A percentile compares a stretch with the other conserved stretches of the same genome.
These are phyloP conservation scores for Euwallacea similis DNA, from an alignment of 1,140 invertebrate genomes.

Conservation along the genomic window DNA sequence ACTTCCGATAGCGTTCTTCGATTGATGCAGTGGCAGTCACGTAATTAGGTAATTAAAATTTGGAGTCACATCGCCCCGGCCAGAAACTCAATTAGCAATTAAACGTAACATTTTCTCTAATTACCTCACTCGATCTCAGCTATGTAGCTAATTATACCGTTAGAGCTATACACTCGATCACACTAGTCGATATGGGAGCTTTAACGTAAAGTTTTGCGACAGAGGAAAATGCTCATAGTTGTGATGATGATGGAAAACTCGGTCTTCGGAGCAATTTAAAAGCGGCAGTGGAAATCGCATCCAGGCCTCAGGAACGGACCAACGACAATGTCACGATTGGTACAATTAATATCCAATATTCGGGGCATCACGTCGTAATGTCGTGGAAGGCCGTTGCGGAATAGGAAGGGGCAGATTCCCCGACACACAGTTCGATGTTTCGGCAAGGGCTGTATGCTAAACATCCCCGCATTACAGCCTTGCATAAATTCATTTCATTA, in stretches of 20 bases:
- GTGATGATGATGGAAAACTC: neutral
- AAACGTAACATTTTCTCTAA: conserved; percentile 67
- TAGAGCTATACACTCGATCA: conserved; percentile 40
- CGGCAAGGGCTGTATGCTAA: conserved; percentile 56
- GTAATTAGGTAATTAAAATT: conserved; percentile 68
- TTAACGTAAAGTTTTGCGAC: conserved; percentile 11
- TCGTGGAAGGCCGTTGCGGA: conserved; percentile 15
- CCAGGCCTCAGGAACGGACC: neutral
- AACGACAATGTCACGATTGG: conserved; percentile 12
- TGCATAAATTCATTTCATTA: conserved; percentile 69
- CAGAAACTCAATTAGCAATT: conserved; percentile 67
- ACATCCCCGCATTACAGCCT: conserved; percentile 66
- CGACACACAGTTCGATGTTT: conserved; percentile 32
- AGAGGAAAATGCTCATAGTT: neutral
- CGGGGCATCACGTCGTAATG: conserved; percentile 26
- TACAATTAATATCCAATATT: conserved; percentile 32
- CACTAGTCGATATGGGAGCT: conserved; percentile 1
- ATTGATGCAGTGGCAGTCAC: conserved; percentile 55
- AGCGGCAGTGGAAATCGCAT: neutral
- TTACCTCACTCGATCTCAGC: conserved; percentile 61
- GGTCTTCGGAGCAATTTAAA: neutral
- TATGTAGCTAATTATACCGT: conserved; percentile 56
- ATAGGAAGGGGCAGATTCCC: conserved; percentile 9
- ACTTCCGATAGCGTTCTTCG: conserved; percentile 25
- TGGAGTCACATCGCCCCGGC: conserved; percentile 61